Evolutionary conservation across 2,888 invertebrate species (phyloP).

Genomic region (Schizaphis graminum): DNA sequence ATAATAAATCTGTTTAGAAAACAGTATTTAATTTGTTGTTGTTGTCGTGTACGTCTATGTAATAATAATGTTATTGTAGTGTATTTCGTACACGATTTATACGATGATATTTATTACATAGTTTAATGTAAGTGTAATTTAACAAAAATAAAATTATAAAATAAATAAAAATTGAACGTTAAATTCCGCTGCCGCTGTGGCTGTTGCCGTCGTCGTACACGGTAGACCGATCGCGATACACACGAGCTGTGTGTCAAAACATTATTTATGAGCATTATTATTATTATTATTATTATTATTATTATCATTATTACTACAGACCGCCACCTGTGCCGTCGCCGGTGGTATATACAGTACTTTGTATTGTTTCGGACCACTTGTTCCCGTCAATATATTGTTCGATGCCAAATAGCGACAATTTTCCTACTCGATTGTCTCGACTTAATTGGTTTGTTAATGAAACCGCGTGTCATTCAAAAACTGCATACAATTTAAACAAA

Average conservation of each 20-base stretch:
- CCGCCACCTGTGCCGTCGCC: conserved; percentile 17
- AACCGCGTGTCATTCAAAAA: conserved; percentile 18
- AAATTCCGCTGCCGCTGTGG: background rate
- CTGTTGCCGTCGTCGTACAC: background rate
- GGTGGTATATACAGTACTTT: background rate
- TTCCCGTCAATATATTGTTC: conserved; percentile 32
- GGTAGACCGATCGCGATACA: background rate
- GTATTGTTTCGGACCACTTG: conserved; percentile 45
- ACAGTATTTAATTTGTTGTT: background rate
- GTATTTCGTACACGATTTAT: background rate
- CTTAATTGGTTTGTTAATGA: conserved; percentile 45
- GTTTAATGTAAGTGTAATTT: background rate
- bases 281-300: background rate
- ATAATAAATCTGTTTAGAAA: background rate
- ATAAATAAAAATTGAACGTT: background rate
- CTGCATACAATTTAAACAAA: conserved; percentile 6
- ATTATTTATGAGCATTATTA: conserved; percentile 32
- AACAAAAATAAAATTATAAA: background rate
- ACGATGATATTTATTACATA: background rate
- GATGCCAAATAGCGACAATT: conserved; percentile 8
- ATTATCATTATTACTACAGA: background rate
- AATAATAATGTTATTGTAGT: background rate
- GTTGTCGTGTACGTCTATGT: background rate
- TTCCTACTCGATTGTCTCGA: background rate
- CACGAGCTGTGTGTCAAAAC: conserved; percentile 23